These are phyloP conservation scores for Melinopterus prodromus DNA, from an alignment of 2,888 invertebrate species.

Conservation along the genomic window DNA sequence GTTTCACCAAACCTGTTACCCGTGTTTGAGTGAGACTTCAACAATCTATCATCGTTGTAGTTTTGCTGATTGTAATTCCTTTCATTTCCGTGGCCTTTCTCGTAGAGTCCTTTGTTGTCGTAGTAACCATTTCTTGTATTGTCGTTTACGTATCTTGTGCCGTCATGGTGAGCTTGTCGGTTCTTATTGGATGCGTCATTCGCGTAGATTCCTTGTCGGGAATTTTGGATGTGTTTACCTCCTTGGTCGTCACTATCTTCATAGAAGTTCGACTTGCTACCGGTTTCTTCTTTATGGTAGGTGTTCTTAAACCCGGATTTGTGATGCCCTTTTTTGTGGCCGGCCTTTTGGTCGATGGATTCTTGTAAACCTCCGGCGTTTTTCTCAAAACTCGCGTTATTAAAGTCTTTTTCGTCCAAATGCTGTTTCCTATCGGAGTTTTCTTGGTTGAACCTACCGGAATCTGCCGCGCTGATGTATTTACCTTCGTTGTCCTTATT, in stretches of 20 bases:
- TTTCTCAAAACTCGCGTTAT: slow-evolving; percentile 52
- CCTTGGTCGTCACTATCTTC: slow-evolving; percentile 67
- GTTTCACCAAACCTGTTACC: slow-evolving; percentile 48
- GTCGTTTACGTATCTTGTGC: slow-evolving; percentile 49
- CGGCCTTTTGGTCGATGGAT: slow-evolving; percentile 54
- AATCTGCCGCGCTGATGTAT: slow-evolving; percentile 50
- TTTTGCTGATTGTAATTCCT: slow-evolving; percentile 52
- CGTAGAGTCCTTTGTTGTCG: slow-evolving; percentile 52
- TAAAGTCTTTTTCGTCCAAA: slow-evolving; percentile 50
- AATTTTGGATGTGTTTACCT: slow-evolving; percentile 55
- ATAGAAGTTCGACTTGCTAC: slow-evolving; percentile 73
- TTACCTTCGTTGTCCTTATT: slow-evolving; percentile 53
- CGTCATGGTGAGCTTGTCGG: slow-evolving; percentile 50
- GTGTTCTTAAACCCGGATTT: slow-evolving; percentile 74
- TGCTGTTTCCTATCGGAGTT: slow-evolving; percentile 52
- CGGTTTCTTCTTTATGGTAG: slow-evolving; percentile 76
- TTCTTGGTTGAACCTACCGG: slow-evolving; percentile 52
- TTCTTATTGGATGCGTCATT: slow-evolving; percentile 51
- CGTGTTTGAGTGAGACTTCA: slow-evolving; percentile 39
- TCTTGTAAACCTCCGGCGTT: slow-evolving; percentile 50
- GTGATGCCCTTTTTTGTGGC: slow-evolving; percentile 74
- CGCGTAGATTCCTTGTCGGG: slow-evolving; percentile 41
- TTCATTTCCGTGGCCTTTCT: slow-evolving; percentile 50
- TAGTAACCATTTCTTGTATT: slow-evolving; percentile 52
- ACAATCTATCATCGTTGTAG: slow-evolving; percentile 50